Conservation (phyloP, 2,113 vertebrate genomes). For the Dromas ardeola region DNA sequence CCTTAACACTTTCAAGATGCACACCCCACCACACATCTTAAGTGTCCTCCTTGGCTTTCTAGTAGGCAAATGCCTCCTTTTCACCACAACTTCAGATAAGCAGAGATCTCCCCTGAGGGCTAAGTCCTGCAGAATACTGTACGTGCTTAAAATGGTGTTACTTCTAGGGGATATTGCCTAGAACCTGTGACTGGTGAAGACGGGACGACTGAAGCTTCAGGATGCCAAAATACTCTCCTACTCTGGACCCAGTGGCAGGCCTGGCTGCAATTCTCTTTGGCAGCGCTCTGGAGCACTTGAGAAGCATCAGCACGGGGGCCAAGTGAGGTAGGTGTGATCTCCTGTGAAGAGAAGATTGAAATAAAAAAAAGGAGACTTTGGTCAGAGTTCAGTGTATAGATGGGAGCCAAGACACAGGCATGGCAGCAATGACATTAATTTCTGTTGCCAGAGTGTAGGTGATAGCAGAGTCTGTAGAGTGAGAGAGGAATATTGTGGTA, state of each 20-base stretch:
- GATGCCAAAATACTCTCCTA: not conserved
- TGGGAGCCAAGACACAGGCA: not conserved
- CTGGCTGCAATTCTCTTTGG: not conserved
- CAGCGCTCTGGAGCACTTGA: not conserved
- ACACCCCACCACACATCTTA: not conserved
- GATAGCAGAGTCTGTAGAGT: not conserved
- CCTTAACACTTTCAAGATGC: not conserved
- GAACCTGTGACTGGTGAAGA: not conserved
- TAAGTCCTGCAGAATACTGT: not conserved
- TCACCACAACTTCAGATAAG: not conserved
- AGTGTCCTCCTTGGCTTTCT: not conserved
- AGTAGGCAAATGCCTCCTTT: not conserved
- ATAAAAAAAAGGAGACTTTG: not conserved
- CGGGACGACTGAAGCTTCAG: not conserved
- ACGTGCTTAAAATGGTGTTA: not conserved
- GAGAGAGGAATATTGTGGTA: not conserved
- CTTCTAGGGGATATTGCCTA: not conserved
- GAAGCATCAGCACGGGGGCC: not conserved
- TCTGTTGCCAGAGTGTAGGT: not conserved
- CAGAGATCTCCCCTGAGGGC: not conserved
- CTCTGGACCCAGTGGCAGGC: not conserved
- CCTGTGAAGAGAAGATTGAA: not conserved
- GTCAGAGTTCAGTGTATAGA: not conserved
- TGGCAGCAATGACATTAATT: not conserved
- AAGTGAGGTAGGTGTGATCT: not conserved